Evolutionary conservation across 2,888 invertebrate genomes (phyloP).

Genomic region (Dicycla oo): DNA sequence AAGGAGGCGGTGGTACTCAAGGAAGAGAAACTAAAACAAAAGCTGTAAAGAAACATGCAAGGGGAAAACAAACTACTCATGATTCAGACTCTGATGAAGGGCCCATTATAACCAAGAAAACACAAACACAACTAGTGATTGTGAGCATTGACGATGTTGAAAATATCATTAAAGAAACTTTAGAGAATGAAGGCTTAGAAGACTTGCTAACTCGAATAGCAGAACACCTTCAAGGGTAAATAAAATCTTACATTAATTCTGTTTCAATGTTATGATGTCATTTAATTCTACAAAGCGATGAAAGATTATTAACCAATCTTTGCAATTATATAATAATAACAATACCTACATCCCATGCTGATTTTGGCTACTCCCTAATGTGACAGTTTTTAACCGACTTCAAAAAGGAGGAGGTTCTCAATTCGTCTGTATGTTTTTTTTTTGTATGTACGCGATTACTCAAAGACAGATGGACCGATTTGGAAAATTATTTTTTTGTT

Average conservation of each 20-base stretch:
- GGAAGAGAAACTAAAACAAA: constrained; percentile 99
- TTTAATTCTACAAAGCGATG: not conserved
- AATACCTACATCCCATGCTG: not conserved
- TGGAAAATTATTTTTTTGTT: no score
- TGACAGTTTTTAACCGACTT: no score
- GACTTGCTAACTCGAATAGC: constrained; percentile 93
- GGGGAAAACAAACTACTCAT: constrained; percentile 90
- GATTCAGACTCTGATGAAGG: constrained; percentile 93
- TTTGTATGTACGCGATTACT: no score
- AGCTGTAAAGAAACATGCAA: constrained; percentile 95
- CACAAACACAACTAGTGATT: constrained; percentile 90
- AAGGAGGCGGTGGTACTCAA: constrained; percentile 97
- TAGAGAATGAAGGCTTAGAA: constrained; percentile 94
- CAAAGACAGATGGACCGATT: no score
- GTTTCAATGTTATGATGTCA: not conserved
- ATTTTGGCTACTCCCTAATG: no score
- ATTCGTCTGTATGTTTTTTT: no score
- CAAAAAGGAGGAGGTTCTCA: no score
- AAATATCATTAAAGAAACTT: constrained; percentile 89
- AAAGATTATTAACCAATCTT: not conserved
- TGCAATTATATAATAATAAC: not conserved
- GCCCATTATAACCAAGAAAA: constrained; percentile 81
- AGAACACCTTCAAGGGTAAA: constrained; percentile 92
- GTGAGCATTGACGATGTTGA: constrained; percentile 92
- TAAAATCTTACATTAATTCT: constrained; percentile 12